A percentile compares a stretch with the other conserved stretches of the same genome.
These are phyloP conservation scores for Orchestia grillus DNA, from an alignment of 1,140 invertebrate genomes.

Conservation along the genomic window DNA sequence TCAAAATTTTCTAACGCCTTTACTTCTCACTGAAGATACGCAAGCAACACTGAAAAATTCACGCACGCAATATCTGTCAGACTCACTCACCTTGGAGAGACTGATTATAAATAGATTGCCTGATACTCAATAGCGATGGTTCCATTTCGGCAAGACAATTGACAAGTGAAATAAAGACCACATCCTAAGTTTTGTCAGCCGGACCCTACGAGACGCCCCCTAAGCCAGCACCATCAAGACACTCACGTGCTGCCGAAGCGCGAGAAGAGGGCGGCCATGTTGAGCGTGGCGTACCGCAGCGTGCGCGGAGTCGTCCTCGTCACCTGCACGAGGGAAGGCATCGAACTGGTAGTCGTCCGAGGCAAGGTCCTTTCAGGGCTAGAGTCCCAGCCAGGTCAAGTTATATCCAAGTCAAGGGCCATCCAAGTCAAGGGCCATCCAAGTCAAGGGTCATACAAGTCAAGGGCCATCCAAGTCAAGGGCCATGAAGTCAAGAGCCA, in stretches of 20 bases:
- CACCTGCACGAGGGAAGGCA: background rate
- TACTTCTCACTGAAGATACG: background rate
- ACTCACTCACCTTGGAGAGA: background rate
- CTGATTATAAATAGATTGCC: background rate
- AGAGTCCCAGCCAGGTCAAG: no score
- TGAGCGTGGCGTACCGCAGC: slow-evolving; percentile 27
- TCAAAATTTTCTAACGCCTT: background rate
- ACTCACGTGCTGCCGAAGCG: slow-evolving; percentile 32
- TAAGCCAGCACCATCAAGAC: background rate
- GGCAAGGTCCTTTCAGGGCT: no score
- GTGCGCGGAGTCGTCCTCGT: background rate
- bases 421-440: no score
- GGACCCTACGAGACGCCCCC: no score
- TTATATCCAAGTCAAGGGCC: no score
- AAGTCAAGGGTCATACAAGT: no score
- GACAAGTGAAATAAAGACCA: background rate
- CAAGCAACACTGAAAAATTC: background rate
- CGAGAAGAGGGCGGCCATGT: slow-evolving; percentile 38
- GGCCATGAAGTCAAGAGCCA: no score
- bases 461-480: no score
- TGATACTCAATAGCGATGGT: background rate
- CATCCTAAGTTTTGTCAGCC: background rate
- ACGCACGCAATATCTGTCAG: background rate
- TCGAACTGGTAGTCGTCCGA: no score
- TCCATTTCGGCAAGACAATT: background rate